Base-by-base conservation (phyloP, 2,888 invertebrate genomes). In the Mamestra brassicae region DNA sequence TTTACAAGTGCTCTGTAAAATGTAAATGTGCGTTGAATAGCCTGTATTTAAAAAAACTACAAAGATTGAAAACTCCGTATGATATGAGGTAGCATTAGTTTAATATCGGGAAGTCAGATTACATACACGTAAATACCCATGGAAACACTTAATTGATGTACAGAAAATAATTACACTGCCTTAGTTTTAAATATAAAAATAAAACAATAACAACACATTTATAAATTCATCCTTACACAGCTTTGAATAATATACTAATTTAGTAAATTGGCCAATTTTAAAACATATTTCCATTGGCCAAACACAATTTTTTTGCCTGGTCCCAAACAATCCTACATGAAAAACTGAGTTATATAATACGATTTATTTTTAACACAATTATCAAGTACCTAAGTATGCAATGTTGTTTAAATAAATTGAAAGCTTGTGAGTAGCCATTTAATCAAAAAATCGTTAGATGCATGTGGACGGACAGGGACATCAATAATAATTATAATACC, bases 271-370 rank as follows among this genome's bases (percentile, higher is more conserved):
- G 54, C 84, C 81, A 82, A 84, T 80, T 66, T 72, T 69, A 70
- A 72, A 81, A 81, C 84, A 76, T 80, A 75, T 81, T 84, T 74
- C 10, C 34, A 70, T 80, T 71, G 69, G 80, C 17, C 71, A 65
- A 84, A 70, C 50, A 67, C 50, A 5, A 13, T 4, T 11, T 42
- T 45, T 55, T 11, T 17, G 5, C 65, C 11, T 54, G 36, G 42
- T 63, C 11, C 11, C 11, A 36, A 61, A 54, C 10, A 47, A 47
- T 47, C 3, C 4, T 47, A 15, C 13, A 47, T 15, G 45, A 45
- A 80, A 66, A 74, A 8, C 11, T 4, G 6, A 34, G 7, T 52
- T 73, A 65, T 7, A 63, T n/a, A 7, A 1, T 8, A 1, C 4
- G 38, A 55, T 47, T 54, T 34, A 45, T 60, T 50, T 26, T n/a